Percentiles rank a stretch among this genome's conserved stretches.
These are phyloP conservation scores for Hepsetus odoe DNA, from an alignment of 2,113 vertebrate species.

Conservation along the genomic window DNA sequence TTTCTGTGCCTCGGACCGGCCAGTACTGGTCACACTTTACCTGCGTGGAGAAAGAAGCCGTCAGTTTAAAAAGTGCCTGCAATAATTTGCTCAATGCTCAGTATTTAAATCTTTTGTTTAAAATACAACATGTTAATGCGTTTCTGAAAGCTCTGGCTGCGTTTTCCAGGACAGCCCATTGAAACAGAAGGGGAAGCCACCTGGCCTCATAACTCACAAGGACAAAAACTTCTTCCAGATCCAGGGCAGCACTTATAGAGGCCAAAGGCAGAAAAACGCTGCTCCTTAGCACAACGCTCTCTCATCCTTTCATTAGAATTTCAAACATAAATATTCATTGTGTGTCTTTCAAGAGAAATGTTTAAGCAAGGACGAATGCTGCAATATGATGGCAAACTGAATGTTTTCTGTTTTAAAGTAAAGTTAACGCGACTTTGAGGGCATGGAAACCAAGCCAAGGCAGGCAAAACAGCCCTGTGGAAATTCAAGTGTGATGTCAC, in stretches of 20 bases:
- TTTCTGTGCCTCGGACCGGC: constrained; percentile 89
- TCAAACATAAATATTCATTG: background rate
- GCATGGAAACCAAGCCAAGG: background rate
- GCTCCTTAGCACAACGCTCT: background rate
- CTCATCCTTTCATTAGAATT: background rate
- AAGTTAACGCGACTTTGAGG: too few relatives aligned
- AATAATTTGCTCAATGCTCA: background rate
- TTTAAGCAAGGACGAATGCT: background rate
- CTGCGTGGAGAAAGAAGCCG: constrained; percentile 60
- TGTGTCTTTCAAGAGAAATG: background rate
- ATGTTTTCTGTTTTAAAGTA: too few relatives aligned
- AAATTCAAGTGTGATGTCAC: background rate
- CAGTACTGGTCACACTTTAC: constrained; percentile 98
- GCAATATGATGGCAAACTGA: too few relatives aligned
- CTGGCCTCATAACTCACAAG: constrained; percentile 21
- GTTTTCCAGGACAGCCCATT: background rate
- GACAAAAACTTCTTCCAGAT: constrained; percentile 7
- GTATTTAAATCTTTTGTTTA: constrained; percentile 4
- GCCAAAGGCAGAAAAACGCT: background rate
- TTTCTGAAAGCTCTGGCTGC: background rate
- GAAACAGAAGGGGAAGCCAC: constrained; percentile 21
- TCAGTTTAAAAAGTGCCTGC: background rate
- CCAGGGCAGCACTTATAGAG: constrained; percentile 7
- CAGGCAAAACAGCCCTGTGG: background rate
- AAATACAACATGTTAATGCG: background rate